Evolutionary conservation across 1,140 invertebrate species (phyloP), one percentile per base, ranked within the genome.

Genomic region (Calephelis virginiensis): DNA sequence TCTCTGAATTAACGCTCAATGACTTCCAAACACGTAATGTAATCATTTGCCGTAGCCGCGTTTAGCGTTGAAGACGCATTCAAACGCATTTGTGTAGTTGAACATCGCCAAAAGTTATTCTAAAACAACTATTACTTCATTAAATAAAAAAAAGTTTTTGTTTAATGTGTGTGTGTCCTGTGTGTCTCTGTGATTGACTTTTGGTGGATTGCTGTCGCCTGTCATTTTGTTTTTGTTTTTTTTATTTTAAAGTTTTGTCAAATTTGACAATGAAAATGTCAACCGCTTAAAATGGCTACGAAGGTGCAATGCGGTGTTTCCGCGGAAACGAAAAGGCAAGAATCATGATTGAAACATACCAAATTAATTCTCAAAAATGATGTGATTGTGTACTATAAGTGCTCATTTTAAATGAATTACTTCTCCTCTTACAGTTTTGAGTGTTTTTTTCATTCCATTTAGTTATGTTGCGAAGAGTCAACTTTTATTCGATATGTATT

Each of bases 401-500:
- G 75, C 74, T 87, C 74, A 77, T 81, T 72, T 80, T 80, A 68
- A 71, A 79, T 81, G 78, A 78, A 74, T 82, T 74, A 77, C 72
- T 69, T 80, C 69, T 77, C 72, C 76, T 72, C 66, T 73, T 75
- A 71, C 77, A 80, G 56, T 81, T 78, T 62, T 74, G 67, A 61
- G 67, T 71, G 74, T 69, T 78, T 62, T 68, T 81, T 80, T 77
- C 70, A 71, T 70, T 77, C 63, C 80, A 79, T 77, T 78, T 78
- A 81, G 87, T 86, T 78, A 93, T 93, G 92, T 92, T 93, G 77
- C 92, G 92, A 65, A 83, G 91, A 81, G 87, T 93, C 68, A 93
- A 93, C 88, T 91, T 93, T 74, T 93, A 93, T 74, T 93, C 92
- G 80, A 92, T 93, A 87, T 93, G 92, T 88, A 91, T 92, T 79